A percentile compares a stretch with the other conserved stretches of the same genome.
Conservation (phyloP, 30 jellyfish, hydroid and myxozoan genomes). For the Mastigias papua region DNA sequence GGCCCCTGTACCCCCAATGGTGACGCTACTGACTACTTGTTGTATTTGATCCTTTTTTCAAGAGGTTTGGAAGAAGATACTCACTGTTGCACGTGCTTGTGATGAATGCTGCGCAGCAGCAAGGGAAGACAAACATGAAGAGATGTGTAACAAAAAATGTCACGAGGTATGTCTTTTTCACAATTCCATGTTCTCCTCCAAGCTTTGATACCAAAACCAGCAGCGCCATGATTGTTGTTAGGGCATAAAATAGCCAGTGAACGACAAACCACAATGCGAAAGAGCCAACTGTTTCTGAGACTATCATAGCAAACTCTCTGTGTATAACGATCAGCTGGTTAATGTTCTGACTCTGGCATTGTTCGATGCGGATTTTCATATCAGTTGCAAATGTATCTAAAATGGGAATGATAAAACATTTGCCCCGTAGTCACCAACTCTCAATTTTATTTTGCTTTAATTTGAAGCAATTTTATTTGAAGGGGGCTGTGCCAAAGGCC, state of each 20-base stretch:
- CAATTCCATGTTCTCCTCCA: constrained; percentile 44
- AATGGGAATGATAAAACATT: background rate
- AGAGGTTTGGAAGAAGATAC: too few relatives aligned
- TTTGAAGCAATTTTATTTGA: background rate
- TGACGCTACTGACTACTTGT: too few relatives aligned
- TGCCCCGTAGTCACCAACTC: too few relatives aligned
- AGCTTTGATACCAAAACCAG: constrained; percentile 66
- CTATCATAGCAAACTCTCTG: constrained; percentile 71
- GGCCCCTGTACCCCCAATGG: too few relatives aligned
- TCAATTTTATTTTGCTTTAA: background rate
- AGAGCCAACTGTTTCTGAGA: constrained; percentile 68
- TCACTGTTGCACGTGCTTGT: constrained; percentile 82
- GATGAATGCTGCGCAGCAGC: constrained; percentile 86
- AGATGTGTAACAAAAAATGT: constrained; percentile 63
- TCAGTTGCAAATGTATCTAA: constrained; percentile 82
- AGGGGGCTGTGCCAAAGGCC: too few relatives aligned
- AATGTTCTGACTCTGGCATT: constrained; percentile 18
- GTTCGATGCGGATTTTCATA: constrained; percentile 58
- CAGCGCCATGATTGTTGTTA: constrained; percentile 76
- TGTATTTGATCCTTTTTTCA: too few relatives aligned
- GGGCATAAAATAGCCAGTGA: constrained; percentile 82
- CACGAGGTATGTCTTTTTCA: constrained; percentile 68
- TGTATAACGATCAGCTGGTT: constrained; percentile 68
- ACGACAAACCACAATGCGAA: constrained; percentile 80
- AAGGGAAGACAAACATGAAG: constrained; percentile 77